A percentile compares a stretch with the other conserved stretches of the same genome.
phyloP scores from a whole-genome alignment of 2,888 invertebrate genomes.

The Nomada ferruginata region DNA sequence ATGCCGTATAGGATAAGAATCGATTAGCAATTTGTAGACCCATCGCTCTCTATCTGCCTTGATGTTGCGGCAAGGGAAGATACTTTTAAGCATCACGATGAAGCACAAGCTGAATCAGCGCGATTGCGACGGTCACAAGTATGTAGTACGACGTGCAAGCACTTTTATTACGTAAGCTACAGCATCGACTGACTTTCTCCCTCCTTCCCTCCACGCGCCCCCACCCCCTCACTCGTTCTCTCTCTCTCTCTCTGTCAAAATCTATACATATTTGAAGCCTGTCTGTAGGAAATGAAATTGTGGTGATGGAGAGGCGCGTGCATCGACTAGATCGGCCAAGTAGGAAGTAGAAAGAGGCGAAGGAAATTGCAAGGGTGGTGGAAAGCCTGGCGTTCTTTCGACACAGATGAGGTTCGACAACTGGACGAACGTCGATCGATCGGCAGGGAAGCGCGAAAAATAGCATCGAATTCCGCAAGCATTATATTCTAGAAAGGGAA shows the following conservation, averaged over 20 bases:
- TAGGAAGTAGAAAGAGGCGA: background rate
- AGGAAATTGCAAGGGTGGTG: constrained; percentile 8
- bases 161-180: constrained; percentile 58
- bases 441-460: constrained; percentile 6
- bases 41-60: background rate
- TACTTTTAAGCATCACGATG: constrained; percentile 3
- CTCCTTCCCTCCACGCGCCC: too few species aligned
- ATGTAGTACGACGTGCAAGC: constrained; percentile 7
- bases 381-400: background rate
- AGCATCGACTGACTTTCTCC: constrained; percentile 5
- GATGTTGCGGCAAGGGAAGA: background rate
- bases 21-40: too few species aligned
- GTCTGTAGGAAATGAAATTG: too few species aligned
- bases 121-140: constrained; percentile 23
- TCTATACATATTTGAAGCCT: too few species aligned
- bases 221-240: too few species aligned
- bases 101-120: constrained; percentile 47
- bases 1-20: too few species aligned
- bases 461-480: too few species aligned
- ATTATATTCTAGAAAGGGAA: too few species aligned
- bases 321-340: too few species aligned
- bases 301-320: too few species aligned
- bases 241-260: too few species aligned
- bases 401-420: background rate
- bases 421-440: constrained; percentile 17